A percentile compares a stretch with the other conserved stretches of the same genome.
phyloP scores from a whole-genome alignment of 2,797 vertebrate species.

The Platalea minor region DNA sequence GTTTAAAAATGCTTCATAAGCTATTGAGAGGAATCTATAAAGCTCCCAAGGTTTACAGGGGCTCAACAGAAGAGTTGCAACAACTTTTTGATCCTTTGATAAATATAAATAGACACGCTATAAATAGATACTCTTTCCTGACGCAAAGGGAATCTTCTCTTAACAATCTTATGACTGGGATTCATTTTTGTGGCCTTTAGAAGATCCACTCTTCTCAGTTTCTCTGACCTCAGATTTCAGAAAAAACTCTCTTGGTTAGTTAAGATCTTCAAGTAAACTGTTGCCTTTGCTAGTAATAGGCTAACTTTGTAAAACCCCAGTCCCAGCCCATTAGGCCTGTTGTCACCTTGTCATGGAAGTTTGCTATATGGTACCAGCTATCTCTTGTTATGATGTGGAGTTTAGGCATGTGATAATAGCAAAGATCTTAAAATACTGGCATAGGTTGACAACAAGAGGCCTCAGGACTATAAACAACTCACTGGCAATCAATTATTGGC shows the following conservation, averaged over 20 bases:
- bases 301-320: neutral
- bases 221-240: neutral
- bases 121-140: neutral
- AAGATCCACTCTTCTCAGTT: neutral
- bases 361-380: neutral
- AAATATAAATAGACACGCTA: neutral
- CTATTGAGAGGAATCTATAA: neutral
- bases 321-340: neutral
- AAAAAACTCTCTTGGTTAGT: neutral
- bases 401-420: neutral
- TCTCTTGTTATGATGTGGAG: neutral
- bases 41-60: neutral
- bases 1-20: neutral
- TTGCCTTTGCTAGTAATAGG: neutral
- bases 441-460: neutral
- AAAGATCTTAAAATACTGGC: neutral
- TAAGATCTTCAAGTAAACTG: neutral
- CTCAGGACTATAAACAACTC: neutral
- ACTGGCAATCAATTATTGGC: neutral
- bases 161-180: neutral
- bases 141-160: neutral
- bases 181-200: neutral
- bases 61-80: neutral
- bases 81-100: neutral
- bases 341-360: neutral